A percentile compares a stretch with the other conserved stretches of the same genome.
phyloP scores from a whole-genome alignment of 2,888 invertebrate species.

The Metopia argyrocephala region DNA sequence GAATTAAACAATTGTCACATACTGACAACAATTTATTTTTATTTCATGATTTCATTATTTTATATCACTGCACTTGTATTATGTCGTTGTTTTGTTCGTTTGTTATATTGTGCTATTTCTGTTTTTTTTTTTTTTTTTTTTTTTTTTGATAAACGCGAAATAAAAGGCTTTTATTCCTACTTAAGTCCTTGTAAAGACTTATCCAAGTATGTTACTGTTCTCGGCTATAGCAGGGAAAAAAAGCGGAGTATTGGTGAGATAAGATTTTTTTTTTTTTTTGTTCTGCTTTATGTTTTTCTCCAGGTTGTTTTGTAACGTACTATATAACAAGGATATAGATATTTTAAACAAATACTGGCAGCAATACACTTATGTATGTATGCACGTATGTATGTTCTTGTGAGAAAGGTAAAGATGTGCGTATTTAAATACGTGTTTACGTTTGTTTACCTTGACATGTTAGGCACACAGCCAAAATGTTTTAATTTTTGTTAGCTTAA shows the following conservation, averaged over 20 bases:
- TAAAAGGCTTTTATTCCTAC: conserved; percentile 51
- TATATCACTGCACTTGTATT: not conserved
- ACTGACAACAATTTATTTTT: no score
- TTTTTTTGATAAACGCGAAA: conserved; percentile 47
- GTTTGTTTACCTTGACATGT: conserved; percentile 58
- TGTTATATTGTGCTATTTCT: conserved; percentile 8
- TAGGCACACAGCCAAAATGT: conserved; percentile 50
- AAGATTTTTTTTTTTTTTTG: conserved; percentile 14
- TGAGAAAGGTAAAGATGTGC: not conserved
- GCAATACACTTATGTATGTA: not conserved
- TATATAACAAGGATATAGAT: conserved; percentile 10
- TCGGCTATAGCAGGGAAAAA: not conserved
- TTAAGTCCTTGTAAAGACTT: conserved; percentile 49
- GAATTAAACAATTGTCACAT: no score
- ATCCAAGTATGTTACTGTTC: not conserved
- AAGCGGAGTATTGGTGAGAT: not conserved
- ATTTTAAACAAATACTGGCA: conserved; percentile 6
- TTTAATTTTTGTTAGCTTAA: not conserved
- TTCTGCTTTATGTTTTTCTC: conserved; percentile 23
- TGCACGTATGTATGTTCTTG: not conserved
- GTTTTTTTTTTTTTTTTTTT: conserved; percentile 15
- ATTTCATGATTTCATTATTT: not conserved
- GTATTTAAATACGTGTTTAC: conserved; percentile 9
- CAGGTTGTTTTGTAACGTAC: no score
- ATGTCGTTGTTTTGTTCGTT: not conserved